Base-by-base conservation (phyloP, 2,888 invertebrate genomes). In the Rugalucina vietnamica region DNA sequence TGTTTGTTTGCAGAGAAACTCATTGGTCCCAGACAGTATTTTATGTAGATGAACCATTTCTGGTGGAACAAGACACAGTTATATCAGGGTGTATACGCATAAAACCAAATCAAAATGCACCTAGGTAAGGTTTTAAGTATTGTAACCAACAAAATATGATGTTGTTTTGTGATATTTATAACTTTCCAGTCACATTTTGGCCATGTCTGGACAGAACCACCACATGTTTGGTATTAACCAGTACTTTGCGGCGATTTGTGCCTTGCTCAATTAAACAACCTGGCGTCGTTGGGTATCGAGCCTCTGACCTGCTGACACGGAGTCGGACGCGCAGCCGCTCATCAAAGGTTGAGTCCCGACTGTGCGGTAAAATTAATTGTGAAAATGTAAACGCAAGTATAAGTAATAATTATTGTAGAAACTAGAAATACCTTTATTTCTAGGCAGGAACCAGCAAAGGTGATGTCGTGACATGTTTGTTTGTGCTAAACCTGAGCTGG, bases 21-120 rank as follows among this genome's bases (percentile, higher is more conserved):
- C 94, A 94, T 80, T 94, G 94, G 94, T 91, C 91, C 36, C 94
- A 94, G 84, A 92, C 92, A 10, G 85, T 93, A 39, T 84, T 94
- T 65, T 92, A 93, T 80, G 50, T 93, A 32, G 89, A 91, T 29
- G 84, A 91, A 34, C 91, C 93, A 5, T 77, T 90, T 27, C 78
- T 76, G 36, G 94, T 93, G 0, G 84, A 90, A 76, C 94, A 94
- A 83, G 94, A 93, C 74, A 92, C 93, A 32, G 72, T 85, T 24
- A 91, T 94, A 24, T 85, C 81, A 37, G 94, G 94, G 21, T 76
- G 78, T 37, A 87, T 94, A 65, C 76, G 72, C 34, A 82, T 92
- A 37, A 36, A 79, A 39, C 91, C 91, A 2, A 88, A 91, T 65
- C 36, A 75, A 29, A 85, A 73, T 5, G 88, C 87, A 36, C 88